Percentiles rank a stretch among this genome's conserved stretches.
These are phyloP conservation scores for Liolophura sinensis DNA, from an alignment of 1,140 invertebrate species.

Conservation along the genomic window DNA sequence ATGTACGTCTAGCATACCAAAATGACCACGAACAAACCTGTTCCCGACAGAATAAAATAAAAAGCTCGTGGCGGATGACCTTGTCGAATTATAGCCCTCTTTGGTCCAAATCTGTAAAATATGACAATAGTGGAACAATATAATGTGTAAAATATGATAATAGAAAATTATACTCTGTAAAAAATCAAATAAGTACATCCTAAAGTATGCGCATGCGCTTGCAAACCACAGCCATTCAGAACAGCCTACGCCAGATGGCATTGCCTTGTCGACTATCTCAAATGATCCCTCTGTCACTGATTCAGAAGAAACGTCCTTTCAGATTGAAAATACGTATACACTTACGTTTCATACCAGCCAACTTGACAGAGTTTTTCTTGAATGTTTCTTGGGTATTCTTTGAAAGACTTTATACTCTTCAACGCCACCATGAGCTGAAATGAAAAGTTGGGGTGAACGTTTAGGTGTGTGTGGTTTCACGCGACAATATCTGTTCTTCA, in stretches of 20 bases:
- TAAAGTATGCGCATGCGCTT: neutral
- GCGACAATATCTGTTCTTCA: neutral
- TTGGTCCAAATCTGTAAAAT: conserved; percentile 41
- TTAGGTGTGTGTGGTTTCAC: neutral
- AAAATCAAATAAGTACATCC: neutral
- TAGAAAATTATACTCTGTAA: too few relatives aligned
- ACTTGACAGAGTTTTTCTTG: conserved; percentile 32
- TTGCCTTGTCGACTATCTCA: too few relatives aligned
- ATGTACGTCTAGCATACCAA: neutral
- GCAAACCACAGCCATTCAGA: neutral
- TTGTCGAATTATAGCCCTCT: conserved; percentile 44
- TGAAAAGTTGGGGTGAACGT: neutral
- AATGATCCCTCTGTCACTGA: neutral
- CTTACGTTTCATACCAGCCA: conserved; percentile 38
- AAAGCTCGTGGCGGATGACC: conserved; percentile 44
- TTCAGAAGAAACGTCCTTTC: neutral
- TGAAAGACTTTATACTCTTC: conserved; percentile 34
- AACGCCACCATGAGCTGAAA: conserved; percentile 34
- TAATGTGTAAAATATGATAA: conserved; percentile 31
- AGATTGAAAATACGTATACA: conserved; percentile 5
- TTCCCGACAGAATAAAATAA: conserved; percentile 52
- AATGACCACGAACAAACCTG: conserved; percentile 24
- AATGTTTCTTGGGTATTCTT: conserved; percentile 39
- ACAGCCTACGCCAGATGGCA: too few relatives aligned
- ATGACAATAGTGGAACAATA: neutral